These are phyloP conservation scores for Amphiprion percula DNA, from an alignment of 2,113 vertebrate genomes.

Conservation along the genomic window DNA sequence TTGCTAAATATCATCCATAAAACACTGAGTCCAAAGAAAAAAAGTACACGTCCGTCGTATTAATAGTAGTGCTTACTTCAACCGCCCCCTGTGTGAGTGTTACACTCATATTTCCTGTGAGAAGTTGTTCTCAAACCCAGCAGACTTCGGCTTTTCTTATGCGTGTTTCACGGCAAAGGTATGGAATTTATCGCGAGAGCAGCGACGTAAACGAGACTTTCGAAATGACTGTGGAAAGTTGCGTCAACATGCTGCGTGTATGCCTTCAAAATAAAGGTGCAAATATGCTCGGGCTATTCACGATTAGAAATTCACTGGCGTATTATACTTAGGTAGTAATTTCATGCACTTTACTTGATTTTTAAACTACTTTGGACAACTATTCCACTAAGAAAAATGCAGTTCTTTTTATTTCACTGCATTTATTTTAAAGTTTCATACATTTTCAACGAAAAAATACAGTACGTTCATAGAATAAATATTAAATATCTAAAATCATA, in stretches of 20 bases:
- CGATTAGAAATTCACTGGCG: too few relatives aligned
- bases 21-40: neutral
- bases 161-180: neutral
- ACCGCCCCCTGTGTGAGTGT: slow-evolving; percentile 70
- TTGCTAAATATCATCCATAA: neutral
- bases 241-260: neutral
- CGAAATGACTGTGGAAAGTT: too few relatives aligned
- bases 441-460: too few relatives aligned
- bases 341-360: too few relatives aligned
- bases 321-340: too few relatives aligned
- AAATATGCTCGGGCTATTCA: too few relatives aligned
- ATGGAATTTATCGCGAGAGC: slow-evolving; percentile 55
- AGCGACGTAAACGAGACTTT: neutral
- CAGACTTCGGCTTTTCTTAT: neutral
- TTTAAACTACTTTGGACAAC: too few relatives aligned
- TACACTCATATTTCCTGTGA: slow-evolving; percentile 36
- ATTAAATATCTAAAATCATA: too few relatives aligned
- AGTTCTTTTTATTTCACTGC: too few relatives aligned
- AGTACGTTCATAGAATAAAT: too few relatives aligned
- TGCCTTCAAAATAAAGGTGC: slow-evolving; percentile 51
- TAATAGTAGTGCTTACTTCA: slow-evolving; percentile 49
- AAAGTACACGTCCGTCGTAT: neutral
- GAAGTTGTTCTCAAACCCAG: neutral
- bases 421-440: too few relatives aligned
- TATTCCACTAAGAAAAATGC: too few relatives aligned